Conservation (phyloP, 1,140 invertebrate species). For the Drosophila auraria region DNA sequence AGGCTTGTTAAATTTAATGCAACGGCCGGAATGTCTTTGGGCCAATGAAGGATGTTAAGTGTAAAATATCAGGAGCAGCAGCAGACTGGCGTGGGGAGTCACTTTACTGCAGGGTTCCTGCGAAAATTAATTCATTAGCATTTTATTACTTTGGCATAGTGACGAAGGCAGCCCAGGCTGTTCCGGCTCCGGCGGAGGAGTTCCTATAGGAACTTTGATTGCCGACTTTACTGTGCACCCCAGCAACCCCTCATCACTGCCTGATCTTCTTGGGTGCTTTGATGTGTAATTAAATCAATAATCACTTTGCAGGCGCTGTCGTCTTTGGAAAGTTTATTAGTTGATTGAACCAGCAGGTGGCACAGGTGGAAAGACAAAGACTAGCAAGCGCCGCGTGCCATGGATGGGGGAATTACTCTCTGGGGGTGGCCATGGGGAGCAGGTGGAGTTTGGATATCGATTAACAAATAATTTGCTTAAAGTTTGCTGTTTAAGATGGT, state of each 20-base stretch:
- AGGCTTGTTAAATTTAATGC: conserved; percentile 66
- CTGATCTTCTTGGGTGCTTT: conserved; percentile 52
- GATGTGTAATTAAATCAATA: conserved; percentile 84
- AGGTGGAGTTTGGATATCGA: conserved; percentile 13
- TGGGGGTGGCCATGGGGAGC: neutral
- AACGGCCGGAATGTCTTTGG: conserved; percentile 42
- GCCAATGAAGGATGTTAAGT: conserved; percentile 39
- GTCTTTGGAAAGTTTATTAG: conserved; percentile 49
- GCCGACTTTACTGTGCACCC: neutral
- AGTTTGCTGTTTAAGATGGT: neutral
- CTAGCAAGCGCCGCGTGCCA: neutral
- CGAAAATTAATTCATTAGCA: conserved; percentile 82
- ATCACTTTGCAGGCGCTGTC: conserved; percentile 61
- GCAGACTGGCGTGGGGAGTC: neutral
- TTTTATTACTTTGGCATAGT: conserved; percentile 69
- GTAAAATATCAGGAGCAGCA: conserved; percentile 34
- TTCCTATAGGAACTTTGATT: conserved; percentile 18
- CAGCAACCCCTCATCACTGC: neutral
- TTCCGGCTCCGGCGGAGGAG: conserved; percentile 1
- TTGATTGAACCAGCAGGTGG: conserved; percentile 45
- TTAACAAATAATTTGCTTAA: conserved; percentile 11
- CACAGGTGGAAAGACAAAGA: conserved; percentile 30
- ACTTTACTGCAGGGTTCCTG: conserved; percentile 68
- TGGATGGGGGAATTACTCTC: neutral
- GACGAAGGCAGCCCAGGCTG: conserved; percentile 20